Evolutionary conservation across 2,113 vertebrate genomes (phyloP), one percentile per base, ranked within the genome.

Genomic region (Cyprinus carpio): DNA sequence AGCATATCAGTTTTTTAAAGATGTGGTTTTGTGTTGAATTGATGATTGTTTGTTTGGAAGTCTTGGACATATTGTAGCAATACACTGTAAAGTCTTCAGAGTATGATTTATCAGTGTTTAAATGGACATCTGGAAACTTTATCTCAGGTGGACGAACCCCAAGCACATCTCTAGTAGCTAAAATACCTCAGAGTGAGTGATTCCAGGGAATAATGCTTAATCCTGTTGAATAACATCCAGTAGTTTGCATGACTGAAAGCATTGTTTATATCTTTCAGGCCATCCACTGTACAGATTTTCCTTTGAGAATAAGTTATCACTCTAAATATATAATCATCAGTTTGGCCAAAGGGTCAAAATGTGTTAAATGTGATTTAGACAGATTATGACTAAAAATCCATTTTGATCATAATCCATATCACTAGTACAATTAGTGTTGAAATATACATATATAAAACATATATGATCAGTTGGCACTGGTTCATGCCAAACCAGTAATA

Each of bases 61-160:
- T 31, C 25, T 29, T 5, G 20, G 40, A 25, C 20, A 54, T 12
- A 12, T 2, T 74, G 11, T 12, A 75, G 67, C 34, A 81, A 81
- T 69, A 75, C 29, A 80, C 77, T 64, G 77, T 7, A 12, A 46
- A 43, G n/a, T 12, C 18, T 7, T 40, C 37, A 37, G n/a, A 79
- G 23, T 20, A 54, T 12, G 27, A 46, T 54, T 80, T n/a, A 6
- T 27, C 27, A 75, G 2, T 4, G 34, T 72, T 69, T n/a, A 54
- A 69, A 34, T 69, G 65, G 8, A 9, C 65, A 34, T 69, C 34
- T 34, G 65, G 37, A 75, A 46, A 75, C 3, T 20, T 16, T 7
- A 84, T 56, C 60, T 75, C 67, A 81, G 67, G 67, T 75, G 64
- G 46, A 16, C 31, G 74, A 81, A 81, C 18, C 15, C 49, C 3